Conservation (phyloP, 2,797 vertebrate species). For the Paguma larvata region DNA sequence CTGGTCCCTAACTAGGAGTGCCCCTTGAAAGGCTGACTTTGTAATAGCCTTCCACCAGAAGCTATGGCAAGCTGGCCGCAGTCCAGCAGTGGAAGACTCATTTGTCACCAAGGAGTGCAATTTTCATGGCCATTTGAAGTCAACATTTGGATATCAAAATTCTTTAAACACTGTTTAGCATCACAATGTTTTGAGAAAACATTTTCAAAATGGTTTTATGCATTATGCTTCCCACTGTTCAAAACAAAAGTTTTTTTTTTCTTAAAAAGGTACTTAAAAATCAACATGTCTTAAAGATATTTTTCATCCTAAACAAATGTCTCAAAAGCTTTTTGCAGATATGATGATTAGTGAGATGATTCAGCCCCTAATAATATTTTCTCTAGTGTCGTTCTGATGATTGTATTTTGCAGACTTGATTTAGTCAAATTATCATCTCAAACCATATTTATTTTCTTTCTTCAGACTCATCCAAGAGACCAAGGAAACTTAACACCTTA, state of each 20-base stretch:
- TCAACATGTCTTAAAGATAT: constrained; percentile 71
- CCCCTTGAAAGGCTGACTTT: background rate
- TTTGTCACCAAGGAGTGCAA: constrained; percentile 50
- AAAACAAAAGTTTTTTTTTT: constrained; percentile 62
- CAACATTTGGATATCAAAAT: constrained; percentile 73
- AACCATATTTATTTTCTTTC: constrained; percentile 77
- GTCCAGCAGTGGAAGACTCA: background rate
- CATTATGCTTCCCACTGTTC: constrained; percentile 67
- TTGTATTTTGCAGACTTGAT: constrained; percentile 74
- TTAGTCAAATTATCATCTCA: constrained; percentile 79
- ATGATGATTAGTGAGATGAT: constrained; percentile 75
- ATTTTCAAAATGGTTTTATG: constrained; percentile 73
- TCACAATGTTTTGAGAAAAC: constrained; percentile 78
- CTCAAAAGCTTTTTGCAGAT: constrained; percentile 71
- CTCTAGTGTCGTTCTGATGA: constrained; percentile 63
- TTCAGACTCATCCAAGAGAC: constrained; percentile 64
- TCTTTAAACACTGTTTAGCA: constrained; percentile 69
- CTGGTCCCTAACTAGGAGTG: background rate
- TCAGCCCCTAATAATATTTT: constrained; percentile 70
- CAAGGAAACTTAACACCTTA: constrained; percentile 64
- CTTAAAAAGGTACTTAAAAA: constrained; percentile 57
- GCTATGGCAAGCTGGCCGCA: background rate
- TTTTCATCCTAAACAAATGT: constrained; percentile 75
- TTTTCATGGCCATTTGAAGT: constrained; percentile 68
- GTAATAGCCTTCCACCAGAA: background rate